Evolutionary conservation across 1,140 invertebrate species (phyloP).

Genomic region (Panonychus citri): DNA sequence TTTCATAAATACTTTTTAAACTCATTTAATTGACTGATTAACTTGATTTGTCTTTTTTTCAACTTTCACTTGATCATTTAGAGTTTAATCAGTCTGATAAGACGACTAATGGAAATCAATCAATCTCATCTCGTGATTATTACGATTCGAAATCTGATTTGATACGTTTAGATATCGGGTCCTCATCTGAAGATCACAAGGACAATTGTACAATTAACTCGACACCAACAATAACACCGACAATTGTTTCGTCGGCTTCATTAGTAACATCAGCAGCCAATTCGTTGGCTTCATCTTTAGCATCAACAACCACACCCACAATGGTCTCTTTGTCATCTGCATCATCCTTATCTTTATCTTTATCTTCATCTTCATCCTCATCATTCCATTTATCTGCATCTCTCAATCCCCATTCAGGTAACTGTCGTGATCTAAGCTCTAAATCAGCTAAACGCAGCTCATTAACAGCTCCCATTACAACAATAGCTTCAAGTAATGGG

Average conservation of each 20-base stretch:
- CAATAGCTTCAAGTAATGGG: too few relatives aligned
- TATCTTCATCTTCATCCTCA: neutral
- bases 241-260: neutral
- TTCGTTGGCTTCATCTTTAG: neutral
- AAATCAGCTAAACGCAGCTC: neutral
- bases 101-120: neutral
- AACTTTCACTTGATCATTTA: neutral
- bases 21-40: too few relatives aligned
- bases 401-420: too few relatives aligned
- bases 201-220: neutral
- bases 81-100: neutral
- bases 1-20: too few relatives aligned
- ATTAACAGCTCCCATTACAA: neutral
- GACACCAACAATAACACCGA: neutral
- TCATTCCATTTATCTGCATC: neutral
- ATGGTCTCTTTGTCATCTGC: neutral
- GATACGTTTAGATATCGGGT: neutral
- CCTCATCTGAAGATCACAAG: neutral
- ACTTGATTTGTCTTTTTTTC: too few relatives aligned
- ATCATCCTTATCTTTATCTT: neutral
- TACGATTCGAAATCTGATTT: neutral
- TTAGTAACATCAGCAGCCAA: neutral
- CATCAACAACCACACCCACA: neutral
- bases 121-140: neutral
- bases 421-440: neutral